Evolutionary conservation across 2,888 invertebrate genomes (phyloP).

Genomic region (Leptinotarsa peninsularis): DNA sequence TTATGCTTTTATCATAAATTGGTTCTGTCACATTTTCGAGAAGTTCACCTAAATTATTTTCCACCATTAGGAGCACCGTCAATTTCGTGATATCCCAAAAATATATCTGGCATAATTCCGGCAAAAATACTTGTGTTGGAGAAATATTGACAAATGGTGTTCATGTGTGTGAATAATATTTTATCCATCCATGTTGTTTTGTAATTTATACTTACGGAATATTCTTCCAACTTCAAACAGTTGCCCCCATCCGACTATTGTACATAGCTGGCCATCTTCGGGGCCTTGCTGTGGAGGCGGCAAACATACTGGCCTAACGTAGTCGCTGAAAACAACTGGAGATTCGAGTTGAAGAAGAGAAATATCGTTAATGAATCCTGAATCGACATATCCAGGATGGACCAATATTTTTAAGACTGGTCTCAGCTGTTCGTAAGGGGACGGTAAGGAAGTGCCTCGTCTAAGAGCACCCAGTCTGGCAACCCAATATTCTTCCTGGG

Average conservation of each 20-base stretch:
- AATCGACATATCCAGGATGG: slow-evolving; percentile 81
- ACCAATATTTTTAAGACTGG: slow-evolving; percentile 75
- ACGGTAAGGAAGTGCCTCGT: slow-evolving; percentile 78
- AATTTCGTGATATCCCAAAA: too few relatives aligned
- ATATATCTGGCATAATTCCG: too few relatives aligned
- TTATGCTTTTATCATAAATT: too few relatives aligned
- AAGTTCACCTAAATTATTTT: too few relatives aligned
- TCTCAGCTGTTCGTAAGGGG: slow-evolving; percentile 80
- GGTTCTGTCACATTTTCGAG: too few relatives aligned
- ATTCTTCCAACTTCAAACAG: slow-evolving; percentile 82
- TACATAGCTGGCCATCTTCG: slow-evolving; percentile 77
- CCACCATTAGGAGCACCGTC: too few relatives aligned
- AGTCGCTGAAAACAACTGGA: slow-evolving; percentile 73
- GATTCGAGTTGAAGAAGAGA: slow-evolving; percentile 75
- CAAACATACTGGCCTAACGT: slow-evolving; percentile 74
- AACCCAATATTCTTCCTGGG: slow-evolving; percentile 82
- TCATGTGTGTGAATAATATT: too few relatives aligned
- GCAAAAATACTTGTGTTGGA: too few relatives aligned
- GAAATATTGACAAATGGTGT: too few relatives aligned
- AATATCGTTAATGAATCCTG: slow-evolving; percentile 84
- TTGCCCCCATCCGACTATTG: slow-evolving; percentile 86
- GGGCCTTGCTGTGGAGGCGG: slow-evolving; percentile 73
- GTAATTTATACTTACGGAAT: slow-evolving; percentile 75
- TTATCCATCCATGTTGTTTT: too few relatives aligned
- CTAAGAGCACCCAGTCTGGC: slow-evolving; percentile 82